Conservation (phyloP, 1,140 invertebrate species). For the Papilio xuthus region DNA sequence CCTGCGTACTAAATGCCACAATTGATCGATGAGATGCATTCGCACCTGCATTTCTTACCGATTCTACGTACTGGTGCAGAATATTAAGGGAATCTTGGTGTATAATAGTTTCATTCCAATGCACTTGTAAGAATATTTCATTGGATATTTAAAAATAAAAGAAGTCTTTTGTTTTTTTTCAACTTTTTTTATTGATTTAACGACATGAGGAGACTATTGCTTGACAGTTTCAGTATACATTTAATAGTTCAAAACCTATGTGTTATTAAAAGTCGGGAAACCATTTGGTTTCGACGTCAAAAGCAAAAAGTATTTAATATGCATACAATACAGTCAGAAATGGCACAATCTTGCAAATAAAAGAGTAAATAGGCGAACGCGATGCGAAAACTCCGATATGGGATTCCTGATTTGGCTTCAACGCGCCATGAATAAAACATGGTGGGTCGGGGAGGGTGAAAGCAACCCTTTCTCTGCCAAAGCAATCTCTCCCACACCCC, state of each 20-base stretch:
- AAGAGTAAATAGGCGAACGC: slow-evolving; percentile 40
- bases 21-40: slow-evolving; percentile 65
- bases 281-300: not conserved
- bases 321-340: slow-evolving; percentile 27
- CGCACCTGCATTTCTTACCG: slow-evolving; percentile 63
- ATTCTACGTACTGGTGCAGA: slow-evolving; percentile 18
- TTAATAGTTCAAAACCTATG: not conserved
- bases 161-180: not conserved
- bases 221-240: too few species aligned
- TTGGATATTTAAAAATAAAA: not conserved
- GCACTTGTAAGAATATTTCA: not conserved
- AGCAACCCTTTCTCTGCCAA: slow-evolving; percentile 64
- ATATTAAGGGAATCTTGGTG: slow-evolving; percentile 33
- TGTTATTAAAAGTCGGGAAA: not conserved
- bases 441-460: slow-evolving; percentile 47
- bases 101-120: slow-evolving; percentile 1
- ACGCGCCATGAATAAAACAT: slow-evolving; percentile 76
- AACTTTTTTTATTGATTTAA: not conserved
- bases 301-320: not conserved
- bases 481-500: slow-evolving; percentile 60
- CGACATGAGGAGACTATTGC: not conserved
- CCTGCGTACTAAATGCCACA: slow-evolving; percentile 67
- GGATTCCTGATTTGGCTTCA: slow-evolving; percentile 58
- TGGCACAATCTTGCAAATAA: slow-evolving; percentile 41
- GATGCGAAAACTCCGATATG: slow-evolving; percentile 56